A percentile compares a stretch with the other conserved stretches of the same genome.
These are phyloP conservation scores for Agrotis puta DNA, from an alignment of 2,888 invertebrate genomes.

Conservation along the genomic window DNA sequence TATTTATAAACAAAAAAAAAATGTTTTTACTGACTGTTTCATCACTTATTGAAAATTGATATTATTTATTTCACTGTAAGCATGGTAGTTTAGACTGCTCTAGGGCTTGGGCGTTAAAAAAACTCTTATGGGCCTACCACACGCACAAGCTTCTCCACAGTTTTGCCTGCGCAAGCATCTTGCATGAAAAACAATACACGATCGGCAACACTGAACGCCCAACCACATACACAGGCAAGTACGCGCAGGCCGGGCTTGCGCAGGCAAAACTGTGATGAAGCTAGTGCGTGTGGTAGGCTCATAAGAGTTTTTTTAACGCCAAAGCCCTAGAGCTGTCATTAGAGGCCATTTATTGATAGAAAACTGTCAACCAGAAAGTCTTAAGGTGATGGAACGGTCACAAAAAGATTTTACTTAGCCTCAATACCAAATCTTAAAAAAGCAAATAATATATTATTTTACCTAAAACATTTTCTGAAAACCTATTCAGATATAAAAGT, in stretches of 20 bases:
- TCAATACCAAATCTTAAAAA: conserved; percentile 11
- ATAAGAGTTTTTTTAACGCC: too few relatives aligned
- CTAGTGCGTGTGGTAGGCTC: too few relatives aligned
- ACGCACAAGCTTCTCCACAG: too few relatives aligned
- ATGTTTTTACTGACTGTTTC: conserved; percentile 37
- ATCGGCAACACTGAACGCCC: too few relatives aligned
- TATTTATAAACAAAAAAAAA: conserved; percentile 1
- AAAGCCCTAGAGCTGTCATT: too few relatives aligned
- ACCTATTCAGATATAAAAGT: not conserved
- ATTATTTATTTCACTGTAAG: conserved; percentile 25
- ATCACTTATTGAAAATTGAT: conserved; percentile 10
- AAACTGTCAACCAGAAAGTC: not conserved
- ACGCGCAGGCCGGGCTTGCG: too few relatives aligned
- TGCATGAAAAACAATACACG: too few relatives aligned
- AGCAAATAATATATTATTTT: conserved; percentile 8
- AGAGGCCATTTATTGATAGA: too few relatives aligned
- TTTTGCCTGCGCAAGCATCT: too few relatives aligned
- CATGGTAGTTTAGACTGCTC: not conserved
- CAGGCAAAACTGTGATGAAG: too few relatives aligned
- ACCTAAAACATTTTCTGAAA: not conserved
- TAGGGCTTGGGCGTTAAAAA: not conserved
- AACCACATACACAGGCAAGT: too few relatives aligned
- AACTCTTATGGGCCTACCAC: too few relatives aligned
- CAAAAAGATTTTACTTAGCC: not conserved
- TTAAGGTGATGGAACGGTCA: conserved; percentile 26